Evolutionary conservation across 30 jellyfish, hydroid and myxozoan genomes (phyloP), one percentile per base, ranked within the genome.

Genomic region (Hydractinia echinata): DNA sequence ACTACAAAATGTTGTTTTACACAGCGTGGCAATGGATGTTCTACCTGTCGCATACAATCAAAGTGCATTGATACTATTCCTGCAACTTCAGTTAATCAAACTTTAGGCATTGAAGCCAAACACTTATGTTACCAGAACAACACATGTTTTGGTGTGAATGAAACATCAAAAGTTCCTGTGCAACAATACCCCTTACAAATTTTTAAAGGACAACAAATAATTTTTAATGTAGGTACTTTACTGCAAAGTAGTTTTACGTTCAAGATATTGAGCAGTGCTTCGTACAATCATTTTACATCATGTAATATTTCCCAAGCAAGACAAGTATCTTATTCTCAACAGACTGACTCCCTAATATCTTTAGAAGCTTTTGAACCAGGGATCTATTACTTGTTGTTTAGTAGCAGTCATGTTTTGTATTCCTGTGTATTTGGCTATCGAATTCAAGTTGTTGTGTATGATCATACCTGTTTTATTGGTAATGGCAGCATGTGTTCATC

Each of bases 351-450:
- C 13, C 61, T 71, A 20, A n/a, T 71, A 52, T 39, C 7, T 55
- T 8, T 71, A 8, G 60, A 30, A 11, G 18, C 44, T 52, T 7
- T 71, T 3, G 54, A 53, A 54, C 76, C 74, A 76, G 84, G 84
- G 10, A 76, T 10, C 15, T 9, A 50, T 50, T 76, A 30, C 55
- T 54, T 76, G 76, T n/a, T 76, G 14, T 76, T 76, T 76, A 7
- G 15, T 7, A 76, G 44, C 54, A 54, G 20, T 9, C 76, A 54
- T 10, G 19, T 30, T 14, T 50, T 76, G 18, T 51, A 51, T 54
- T 48, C 19, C 55, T 81, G 88, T 69, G 30, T 19, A 10, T 81
- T 81, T 62, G 88, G 88, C 11, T 51, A 49, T 14, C 48, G 88
- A 6, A 11, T 81, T 10, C 86, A 81, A 53, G 70, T 81, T 30